Conservation (phyloP, 2,797 vertebrate genomes). For the Lateolabrax maculatus region DNA sequence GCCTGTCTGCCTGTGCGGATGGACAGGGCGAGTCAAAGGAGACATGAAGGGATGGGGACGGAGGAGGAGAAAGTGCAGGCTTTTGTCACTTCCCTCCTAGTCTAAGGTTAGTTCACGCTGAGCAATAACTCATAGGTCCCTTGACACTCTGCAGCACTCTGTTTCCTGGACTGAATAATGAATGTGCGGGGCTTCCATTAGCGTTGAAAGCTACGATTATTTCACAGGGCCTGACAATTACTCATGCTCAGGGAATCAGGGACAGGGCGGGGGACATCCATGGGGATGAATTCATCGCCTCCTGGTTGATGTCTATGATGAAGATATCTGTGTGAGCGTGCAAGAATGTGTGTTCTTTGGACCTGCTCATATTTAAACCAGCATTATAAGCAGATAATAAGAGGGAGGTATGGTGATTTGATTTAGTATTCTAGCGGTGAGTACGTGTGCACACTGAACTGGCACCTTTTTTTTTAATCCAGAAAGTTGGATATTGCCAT, state of each 20-base stretch:
- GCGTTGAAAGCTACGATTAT: constrained; percentile 83
- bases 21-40: constrained; percentile 51
- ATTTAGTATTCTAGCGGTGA: constrained; percentile 46
- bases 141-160: constrained; percentile 77
- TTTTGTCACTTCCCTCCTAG: constrained; percentile 61
- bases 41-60: constrained; percentile 50
- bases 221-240: constrained; percentile 80
- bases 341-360: constrained; percentile 9
- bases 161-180: constrained; percentile 86
- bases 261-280: constrained; percentile 47
- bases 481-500: constrained; percentile 52
- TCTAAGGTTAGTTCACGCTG: constrained; percentile 73
- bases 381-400: too few species aligned
- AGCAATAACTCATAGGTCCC: constrained; percentile 82
- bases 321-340: constrained; percentile 30
- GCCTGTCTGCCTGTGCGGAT: constrained; percentile 64
- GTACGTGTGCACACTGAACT: constrained; percentile 34
- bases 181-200: constrained; percentile 85
- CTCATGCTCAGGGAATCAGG: constrained; percentile 71
- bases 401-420: neutral
- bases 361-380: neutral
- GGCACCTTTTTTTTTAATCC: constrained; percentile 57
- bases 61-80: constrained; percentile 66
- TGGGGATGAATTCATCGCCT: constrained; percentile 59
- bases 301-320: constrained; percentile 32